These are phyloP conservation scores for Ganaspis sp. DNA, from an alignment of 1,140 invertebrate genomes.

Conservation along the genomic window DNA sequence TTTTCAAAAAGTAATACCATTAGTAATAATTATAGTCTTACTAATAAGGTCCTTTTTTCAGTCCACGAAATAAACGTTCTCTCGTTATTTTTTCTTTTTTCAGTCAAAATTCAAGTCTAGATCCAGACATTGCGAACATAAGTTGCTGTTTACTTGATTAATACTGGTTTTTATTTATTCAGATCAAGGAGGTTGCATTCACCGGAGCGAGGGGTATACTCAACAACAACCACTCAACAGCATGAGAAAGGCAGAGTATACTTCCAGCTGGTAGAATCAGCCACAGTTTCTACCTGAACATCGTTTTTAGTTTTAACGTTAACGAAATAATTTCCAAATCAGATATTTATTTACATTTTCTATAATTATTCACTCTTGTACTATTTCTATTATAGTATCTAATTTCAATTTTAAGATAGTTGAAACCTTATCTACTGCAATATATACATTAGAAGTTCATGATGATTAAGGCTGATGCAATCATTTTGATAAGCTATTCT, in stretches of 20 bases:
- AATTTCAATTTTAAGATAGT: too few relatives aligned
- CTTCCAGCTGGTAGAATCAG: conserved; percentile 75
- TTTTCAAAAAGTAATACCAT: conserved; percentile 23
- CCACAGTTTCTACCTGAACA: conserved; percentile 45
- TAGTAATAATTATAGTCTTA: conserved; percentile 51
- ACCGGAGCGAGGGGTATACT: conserved; percentile 75
- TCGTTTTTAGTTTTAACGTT: conserved; percentile 21
- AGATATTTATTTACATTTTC: conserved; percentile 15
- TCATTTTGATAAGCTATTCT: too few relatives aligned
- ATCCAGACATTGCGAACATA: conserved; percentile 42
- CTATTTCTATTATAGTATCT: too few relatives aligned
- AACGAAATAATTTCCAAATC: not conserved
- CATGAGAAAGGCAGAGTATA: conserved; percentile 77
- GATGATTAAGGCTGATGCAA: too few relatives aligned
- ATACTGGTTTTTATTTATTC: conserved; percentile 66
- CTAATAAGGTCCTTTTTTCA: conserved; percentile 63
- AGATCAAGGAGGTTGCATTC: conserved; percentile 71
- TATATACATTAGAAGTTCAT: too few relatives aligned
- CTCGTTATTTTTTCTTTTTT: conserved; percentile 49
- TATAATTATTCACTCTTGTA: conserved; percentile 16
- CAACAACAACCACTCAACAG: conserved; percentile 75
- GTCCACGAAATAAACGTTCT: conserved; percentile 57
- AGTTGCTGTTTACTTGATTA: conserved; percentile 44
- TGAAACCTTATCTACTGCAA: too few relatives aligned
- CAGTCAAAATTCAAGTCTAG: conserved; percentile 58